Evolutionary conservation across 2,113 vertebrate species (phyloP).

Genomic region (Mandrillus leucophaeus): DNA sequence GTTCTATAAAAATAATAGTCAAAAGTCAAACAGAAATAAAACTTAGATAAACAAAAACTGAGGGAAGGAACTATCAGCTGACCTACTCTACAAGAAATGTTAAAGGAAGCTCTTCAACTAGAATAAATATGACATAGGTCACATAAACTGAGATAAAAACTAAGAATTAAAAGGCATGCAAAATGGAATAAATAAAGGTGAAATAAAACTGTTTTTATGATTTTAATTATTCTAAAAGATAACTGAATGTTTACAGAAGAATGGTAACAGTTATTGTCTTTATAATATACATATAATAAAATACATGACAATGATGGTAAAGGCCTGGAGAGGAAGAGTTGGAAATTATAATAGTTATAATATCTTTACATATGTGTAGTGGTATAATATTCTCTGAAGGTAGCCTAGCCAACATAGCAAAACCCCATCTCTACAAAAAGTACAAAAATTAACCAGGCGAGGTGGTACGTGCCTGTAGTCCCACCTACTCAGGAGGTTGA

Average conservation of each 20-base stretch:
- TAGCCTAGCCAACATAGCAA: neutral
- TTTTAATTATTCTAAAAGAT: neutral
- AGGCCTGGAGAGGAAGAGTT: neutral
- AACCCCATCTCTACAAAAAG: too few species aligned
- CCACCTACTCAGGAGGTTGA: too few species aligned
- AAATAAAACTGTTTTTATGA: neutral
- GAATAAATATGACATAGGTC: neutral
- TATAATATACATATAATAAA: neutral
- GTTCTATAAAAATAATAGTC: neutral
- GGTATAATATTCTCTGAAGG: neutral
- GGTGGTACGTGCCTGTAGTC: too few species aligned
- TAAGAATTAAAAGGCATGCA: neutral
- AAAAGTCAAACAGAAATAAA: neutral
- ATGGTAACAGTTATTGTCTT: neutral
- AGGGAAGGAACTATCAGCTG: neutral
- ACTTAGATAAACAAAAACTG: neutral
- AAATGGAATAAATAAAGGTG: neutral
- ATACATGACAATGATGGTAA: neutral
- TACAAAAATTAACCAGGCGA: too few species aligned
- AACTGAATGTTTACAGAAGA: neutral
- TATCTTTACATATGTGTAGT: neutral
- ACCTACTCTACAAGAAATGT: neutral
- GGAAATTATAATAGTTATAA: neutral
- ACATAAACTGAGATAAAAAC: neutral
- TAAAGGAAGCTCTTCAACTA: neutral